phyloP scores from a whole-genome alignment of 2,113 vertebrate species.

The Phyllostomus discolor region DNA sequence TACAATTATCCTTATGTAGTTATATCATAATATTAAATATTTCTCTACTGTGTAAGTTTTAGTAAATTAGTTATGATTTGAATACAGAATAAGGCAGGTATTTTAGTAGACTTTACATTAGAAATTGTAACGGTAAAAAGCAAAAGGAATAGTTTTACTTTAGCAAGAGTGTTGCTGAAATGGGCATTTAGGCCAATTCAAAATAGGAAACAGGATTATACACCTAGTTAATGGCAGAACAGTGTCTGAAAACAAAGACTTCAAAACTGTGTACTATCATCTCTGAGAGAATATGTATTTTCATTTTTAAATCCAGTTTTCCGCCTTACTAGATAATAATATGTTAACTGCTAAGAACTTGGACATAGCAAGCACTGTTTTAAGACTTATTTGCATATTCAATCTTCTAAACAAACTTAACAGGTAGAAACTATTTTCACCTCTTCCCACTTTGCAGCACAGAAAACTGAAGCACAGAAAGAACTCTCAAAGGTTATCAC shows the following conservation, averaged over 20 bases:
- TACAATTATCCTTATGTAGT: neutral
- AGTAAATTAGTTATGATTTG: neutral
- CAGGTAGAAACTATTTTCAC: neutral
- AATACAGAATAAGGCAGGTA: neutral
- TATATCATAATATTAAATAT: neutral
- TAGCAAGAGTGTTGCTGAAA: neutral
- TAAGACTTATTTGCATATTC: neutral
- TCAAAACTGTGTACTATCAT: neutral
- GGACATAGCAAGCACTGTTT: no score
- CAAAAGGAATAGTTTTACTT: neutral
- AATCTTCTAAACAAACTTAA: neutral
- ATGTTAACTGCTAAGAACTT: neutral
- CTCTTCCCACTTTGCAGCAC: neutral
- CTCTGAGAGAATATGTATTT: neutral
- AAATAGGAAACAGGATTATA: neutral
- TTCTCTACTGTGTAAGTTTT: neutral
- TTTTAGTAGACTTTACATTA: neutral
- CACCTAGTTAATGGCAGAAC: neutral
- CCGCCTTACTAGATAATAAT: neutral
- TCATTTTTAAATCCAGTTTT: neutral
- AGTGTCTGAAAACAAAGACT: neutral
- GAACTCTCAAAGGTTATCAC: neutral
- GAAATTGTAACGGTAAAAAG: neutral
- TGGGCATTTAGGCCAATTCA: neutral
- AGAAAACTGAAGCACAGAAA: neutral